phyloP scores from a whole-genome alignment of 2,888 invertebrate genomes.

The Pteria penguin region DNA sequence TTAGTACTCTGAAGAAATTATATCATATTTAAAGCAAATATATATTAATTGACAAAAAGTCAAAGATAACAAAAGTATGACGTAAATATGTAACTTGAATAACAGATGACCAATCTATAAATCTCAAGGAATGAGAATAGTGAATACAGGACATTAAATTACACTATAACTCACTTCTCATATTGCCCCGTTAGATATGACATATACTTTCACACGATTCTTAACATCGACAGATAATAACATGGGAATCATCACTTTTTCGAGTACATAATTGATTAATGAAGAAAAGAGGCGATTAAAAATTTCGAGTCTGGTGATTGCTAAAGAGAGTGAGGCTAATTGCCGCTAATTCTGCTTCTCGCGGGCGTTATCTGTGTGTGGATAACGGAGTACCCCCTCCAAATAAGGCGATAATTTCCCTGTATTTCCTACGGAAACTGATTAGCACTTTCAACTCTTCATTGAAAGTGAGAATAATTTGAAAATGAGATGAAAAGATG shows the following conservation, averaged over 20 bases:
- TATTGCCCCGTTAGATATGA: too few species aligned
- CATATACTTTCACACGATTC: not conserved
- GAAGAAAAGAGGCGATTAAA: not conserved
- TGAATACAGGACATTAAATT: too few species aligned
- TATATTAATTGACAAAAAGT: too few species aligned
- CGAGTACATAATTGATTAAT: not conserved
- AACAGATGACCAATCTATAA: too few species aligned
- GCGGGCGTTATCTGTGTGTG: too few species aligned
- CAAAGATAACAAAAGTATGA: too few species aligned
- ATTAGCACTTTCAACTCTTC: not conserved
- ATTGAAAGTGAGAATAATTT: not conserved
- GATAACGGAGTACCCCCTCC: not conserved
- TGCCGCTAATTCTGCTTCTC: too few species aligned
- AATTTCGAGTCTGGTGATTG: not conserved
- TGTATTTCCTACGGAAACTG: not conserved
- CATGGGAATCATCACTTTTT: not conserved
- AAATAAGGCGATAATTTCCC: not conserved
- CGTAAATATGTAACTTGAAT: too few species aligned
- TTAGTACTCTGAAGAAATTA: too few species aligned
- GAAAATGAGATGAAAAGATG: not conserved
- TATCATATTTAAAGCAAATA: too few species aligned
- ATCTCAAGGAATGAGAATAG: too few species aligned
- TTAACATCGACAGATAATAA: not conserved
- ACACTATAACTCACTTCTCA: too few species aligned
- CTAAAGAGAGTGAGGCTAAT: not conserved